Evolutionary conservation across 35 echinoderm and acorn worm genomes (phyloP).

Genomic region (Apostichopus japonicus): DNA sequence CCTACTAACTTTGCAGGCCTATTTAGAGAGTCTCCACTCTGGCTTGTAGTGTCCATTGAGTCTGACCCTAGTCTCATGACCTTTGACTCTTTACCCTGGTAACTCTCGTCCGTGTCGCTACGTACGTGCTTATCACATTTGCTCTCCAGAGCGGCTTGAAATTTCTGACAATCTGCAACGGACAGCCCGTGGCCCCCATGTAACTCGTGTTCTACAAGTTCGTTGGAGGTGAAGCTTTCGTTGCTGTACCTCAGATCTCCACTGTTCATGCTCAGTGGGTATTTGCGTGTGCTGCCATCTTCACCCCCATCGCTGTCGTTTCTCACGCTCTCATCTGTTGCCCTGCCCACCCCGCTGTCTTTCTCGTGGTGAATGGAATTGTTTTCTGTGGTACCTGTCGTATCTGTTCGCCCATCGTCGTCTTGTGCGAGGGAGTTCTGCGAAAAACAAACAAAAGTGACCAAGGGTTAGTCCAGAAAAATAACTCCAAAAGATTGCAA

Average conservation of each 20-base stretch:
- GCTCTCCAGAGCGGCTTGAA: slow-evolving; percentile 85
- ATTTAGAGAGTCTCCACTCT: slow-evolving; percentile 88
- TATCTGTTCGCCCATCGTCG: slow-evolving; percentile 90
- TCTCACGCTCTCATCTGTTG: slow-evolving; percentile 91
- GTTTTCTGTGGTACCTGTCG: slow-evolving; percentile 93
- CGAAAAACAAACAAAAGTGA: neutral
- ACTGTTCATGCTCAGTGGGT: slow-evolving; percentile 75
- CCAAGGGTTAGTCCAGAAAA: neutral
- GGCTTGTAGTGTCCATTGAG: slow-evolving; percentile 96
- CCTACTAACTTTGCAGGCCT: slow-evolving; percentile 53
- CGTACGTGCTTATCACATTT: slow-evolving; percentile 98
- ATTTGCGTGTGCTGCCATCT: slow-evolving; percentile 72
- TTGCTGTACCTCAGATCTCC: slow-evolving; percentile 93
- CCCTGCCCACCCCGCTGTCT: slow-evolving; percentile 95
- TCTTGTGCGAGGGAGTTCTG: slow-evolving; percentile 70
- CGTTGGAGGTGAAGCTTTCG: slow-evolving; percentile 97
- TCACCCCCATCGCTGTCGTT: slow-evolving; percentile 78
- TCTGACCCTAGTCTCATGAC: slow-evolving; percentile 95
- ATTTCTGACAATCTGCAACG: slow-evolving; percentile 93
- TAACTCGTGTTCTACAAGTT: slow-evolving; percentile 78
- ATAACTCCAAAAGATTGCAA: too few species aligned
- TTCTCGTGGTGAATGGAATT: slow-evolving; percentile 92
- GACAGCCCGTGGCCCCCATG: slow-evolving; percentile 79
- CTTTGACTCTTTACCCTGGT: slow-evolving; percentile 93
- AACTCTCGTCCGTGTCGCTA: slow-evolving; percentile 97